A percentile compares a stretch with the other conserved stretches of the same genome.
Conservation (phyloP, 2,113 vertebrate genomes). For the Callithrix jacchus region DNA sequence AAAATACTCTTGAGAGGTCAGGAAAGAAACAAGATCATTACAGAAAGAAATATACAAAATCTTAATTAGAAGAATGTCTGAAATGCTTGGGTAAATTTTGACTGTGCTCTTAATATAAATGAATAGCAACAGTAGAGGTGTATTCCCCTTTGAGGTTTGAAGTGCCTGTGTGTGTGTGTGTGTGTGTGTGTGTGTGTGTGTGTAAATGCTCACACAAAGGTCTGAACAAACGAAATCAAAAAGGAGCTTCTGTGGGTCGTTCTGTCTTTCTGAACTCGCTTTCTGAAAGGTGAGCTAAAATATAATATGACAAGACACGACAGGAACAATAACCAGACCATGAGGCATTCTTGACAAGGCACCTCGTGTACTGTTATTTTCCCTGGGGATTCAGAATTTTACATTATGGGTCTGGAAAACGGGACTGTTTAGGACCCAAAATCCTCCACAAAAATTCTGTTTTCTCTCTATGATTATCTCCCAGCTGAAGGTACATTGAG, state of each 20-base stretch:
- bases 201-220: background rate
- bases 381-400: background rate
- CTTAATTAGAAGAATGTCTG: constrained; percentile 64
- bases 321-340: background rate
- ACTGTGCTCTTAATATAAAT: constrained; percentile 71
- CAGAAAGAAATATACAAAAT: constrained; percentile 56
- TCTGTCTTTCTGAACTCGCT: constrained; percentile 31
- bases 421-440: background rate
- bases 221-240: constrained; percentile 50
- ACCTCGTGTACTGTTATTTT: background rate
- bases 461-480: background rate
- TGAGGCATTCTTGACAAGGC: background rate
- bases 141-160: constrained; percentile 39
- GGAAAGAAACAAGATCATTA: constrained; percentile 65
- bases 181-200: constrained; percentile 53
- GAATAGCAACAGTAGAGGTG: constrained; percentile 66
- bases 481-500: background rate
- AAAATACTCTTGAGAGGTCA: constrained; percentile 69
- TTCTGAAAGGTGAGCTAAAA: background rate
- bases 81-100: constrained; percentile 65
- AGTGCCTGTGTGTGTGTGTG: background rate
- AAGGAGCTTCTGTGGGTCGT: constrained; percentile 69
- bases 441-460: background rate
- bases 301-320: background rate
- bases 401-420: background rate